Base-by-base conservation (phyloP, 1,140 invertebrate species). In the Cyclargus thomasi region DNA sequence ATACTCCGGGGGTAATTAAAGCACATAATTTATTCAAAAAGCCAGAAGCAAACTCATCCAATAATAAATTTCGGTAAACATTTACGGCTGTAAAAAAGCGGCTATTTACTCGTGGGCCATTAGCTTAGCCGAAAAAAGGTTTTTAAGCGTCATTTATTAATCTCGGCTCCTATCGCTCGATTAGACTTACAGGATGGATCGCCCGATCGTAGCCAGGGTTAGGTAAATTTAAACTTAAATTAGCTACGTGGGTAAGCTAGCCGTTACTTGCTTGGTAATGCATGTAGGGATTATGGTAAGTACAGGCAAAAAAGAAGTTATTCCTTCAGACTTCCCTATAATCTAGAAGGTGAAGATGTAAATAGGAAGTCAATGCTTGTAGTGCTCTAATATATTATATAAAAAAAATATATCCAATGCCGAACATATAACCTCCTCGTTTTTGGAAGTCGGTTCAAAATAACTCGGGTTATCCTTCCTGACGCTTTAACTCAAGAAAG, bases 61-160 rank as follows among this genome's bases (percentile, higher is more conserved):
- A 72, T 77, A 74, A 81, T 83, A 81, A 83, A 81, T 81, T 74
- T 67, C 53, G 59, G 35, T 14, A 62, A 65, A 71, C 73, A 74
- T 71, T 73, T 71, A 74, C 62, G 68, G 70, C 75, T 73, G 76
- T 79, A 83, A 86, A 85, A 81, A 86, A 78, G 73, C 74, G 70
- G 73, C 74, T 82, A 79, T 82, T 86, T 83, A 82, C 71, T 75
- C 75, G 66, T 74, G 82, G 67, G 47, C 77, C 83, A 86, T 86
- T 86, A 86, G 79, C 71, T 78, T 69, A 67, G 74, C 83, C 83
- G 82, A 86, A 86, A 86, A 86, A 86, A 86, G 83, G 83, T 80
- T 76, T 82, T 84, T 86, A 79, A 86, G 81, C 83, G 71, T 76
- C 82, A 83, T 86, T 86, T 82, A 78, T 86, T 86, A 83, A 86